Evolutionary conservation across 2,888 invertebrate genomes (phyloP).

Genomic region (Bombylius major): DNA sequence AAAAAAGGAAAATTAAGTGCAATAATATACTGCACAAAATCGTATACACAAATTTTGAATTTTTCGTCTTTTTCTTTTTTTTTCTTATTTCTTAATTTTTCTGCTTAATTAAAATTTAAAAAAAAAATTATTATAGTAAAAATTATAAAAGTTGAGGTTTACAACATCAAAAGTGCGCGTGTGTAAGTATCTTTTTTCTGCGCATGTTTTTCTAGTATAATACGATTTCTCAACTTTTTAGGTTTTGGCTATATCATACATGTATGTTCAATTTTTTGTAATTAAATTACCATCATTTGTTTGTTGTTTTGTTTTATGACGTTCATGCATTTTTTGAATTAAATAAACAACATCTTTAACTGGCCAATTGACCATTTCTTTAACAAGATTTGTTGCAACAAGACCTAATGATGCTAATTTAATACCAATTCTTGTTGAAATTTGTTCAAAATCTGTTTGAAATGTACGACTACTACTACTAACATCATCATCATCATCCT

Average conservation of each 20-base stretch:
- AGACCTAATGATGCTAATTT: conserved; percentile 32
- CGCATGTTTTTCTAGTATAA: too few species aligned
- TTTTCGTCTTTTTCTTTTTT: too few species aligned
- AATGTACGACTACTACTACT: neutral
- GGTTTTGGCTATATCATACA: too few species aligned
- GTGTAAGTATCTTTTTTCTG: too few species aligned
- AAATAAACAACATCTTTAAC: conserved; percentile 21
- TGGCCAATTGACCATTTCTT: conserved; percentile 26
- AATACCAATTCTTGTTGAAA: conserved; percentile 26
- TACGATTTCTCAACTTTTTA: too few species aligned
- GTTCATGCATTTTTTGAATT: conserved; percentile 20
- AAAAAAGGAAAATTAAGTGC: neutral
- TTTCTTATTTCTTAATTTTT: too few species aligned
- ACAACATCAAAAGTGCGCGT: too few species aligned
- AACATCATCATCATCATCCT: neutral
- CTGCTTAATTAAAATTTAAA: too few species aligned
- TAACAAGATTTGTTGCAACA: conserved; percentile 29
- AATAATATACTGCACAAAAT: conserved; percentile 12
- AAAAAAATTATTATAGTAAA: too few species aligned
- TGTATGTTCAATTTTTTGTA: neutral
- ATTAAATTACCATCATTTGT: neutral
- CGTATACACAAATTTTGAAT: neutral
- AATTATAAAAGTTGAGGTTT: too few species aligned
- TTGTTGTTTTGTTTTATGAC: neutral
- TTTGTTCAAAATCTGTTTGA: conserved; percentile 11